Conservation (phyloP, 2,113 vertebrate genomes). For the Carassius carassius region DNA sequence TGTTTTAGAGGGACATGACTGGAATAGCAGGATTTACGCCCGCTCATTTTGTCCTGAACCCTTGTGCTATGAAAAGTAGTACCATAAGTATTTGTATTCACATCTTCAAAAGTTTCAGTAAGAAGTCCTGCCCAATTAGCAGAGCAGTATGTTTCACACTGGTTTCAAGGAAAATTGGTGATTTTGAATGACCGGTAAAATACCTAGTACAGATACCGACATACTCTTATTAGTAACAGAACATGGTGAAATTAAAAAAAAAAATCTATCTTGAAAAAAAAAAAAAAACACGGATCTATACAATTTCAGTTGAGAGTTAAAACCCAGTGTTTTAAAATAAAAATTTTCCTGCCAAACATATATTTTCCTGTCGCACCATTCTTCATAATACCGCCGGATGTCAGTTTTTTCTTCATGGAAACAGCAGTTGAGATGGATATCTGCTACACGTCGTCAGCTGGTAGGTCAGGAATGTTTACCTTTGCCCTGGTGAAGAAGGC, state of each 20-base stretch:
- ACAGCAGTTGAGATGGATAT: slow-evolving; percentile 68
- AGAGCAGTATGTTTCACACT: slow-evolving; percentile 22
- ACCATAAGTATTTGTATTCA: slow-evolving; percentile 50
- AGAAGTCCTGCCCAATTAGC: slow-evolving; percentile 4
- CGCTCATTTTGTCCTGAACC: slow-evolving; percentile 30
- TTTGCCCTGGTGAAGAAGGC: slow-evolving; percentile 94
- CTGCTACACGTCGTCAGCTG: slow-evolving; percentile 86
- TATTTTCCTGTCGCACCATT: slow-evolving; percentile 50
- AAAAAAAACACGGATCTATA: slow-evolving; percentile 60
- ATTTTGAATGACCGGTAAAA: slow-evolving; percentile 45
- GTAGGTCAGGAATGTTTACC: slow-evolving; percentile 87
- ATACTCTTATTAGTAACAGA: slow-evolving; percentile 71
- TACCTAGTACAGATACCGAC: slow-evolving; percentile 55
- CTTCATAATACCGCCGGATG: slow-evolving; percentile 66
- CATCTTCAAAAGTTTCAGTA: slow-evolving; percentile 48
- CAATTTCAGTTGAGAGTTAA: slow-evolving; percentile 66
- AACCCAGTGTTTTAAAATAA: slow-evolving; percentile 64
- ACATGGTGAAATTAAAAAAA: slow-evolving; percentile 45
- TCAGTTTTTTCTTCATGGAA: slow-evolving; percentile 65
- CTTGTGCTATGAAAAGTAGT: slow-evolving; percentile 52
- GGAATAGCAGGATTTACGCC: slow-evolving; percentile 14
- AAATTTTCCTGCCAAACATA: slow-evolving; percentile 51
- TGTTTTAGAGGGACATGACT: slow-evolving; percentile 26
- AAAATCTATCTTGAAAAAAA: slow-evolving; percentile 61
- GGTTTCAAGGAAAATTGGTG: slow-evolving; percentile 29